Evolutionary conservation across 2,888 invertebrate species (phyloP), one percentile per base, ranked within the genome.

Genomic region (Eretmocerus hayati): DNA sequence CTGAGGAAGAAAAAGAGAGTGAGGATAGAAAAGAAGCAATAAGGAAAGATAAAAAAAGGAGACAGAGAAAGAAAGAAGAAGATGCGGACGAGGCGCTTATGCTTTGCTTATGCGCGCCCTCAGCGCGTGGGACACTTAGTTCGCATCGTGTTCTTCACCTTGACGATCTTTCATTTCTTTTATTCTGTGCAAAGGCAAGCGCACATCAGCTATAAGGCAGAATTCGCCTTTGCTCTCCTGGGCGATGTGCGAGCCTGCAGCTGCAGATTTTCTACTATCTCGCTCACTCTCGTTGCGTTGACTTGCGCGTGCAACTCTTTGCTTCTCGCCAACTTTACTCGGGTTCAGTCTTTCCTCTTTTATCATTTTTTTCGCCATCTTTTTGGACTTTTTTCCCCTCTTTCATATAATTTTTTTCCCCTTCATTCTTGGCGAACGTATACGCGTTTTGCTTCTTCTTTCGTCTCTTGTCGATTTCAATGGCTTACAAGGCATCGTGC

Each of bases 121-220:
- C 41, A 21, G 18, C 48, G 45, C 54, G 48, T 51, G 50, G 54
- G 51, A 50, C 48, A 50, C 47, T 53, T 53, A 50, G 51, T 50
- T 30, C 46, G 50, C 40, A 38, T 48, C 37, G 43, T 48, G 51
- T 47, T 53, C 51, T 48, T 54, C 45, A 52, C 52, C 52, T 54
- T 56, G 52, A 53, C 53, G 48, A 38, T 56, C 47, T 52, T 49
- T 53, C 51, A 40, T 49, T 53, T 52, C 45, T 54, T 52, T 52
- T 52, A 52, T 52, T 52, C 46, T 42, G 48, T 38, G 31, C 15
- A 33, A 11, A 6, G 26, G 33, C 33, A 33, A 13, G 8, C 5
- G 33, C n/a, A 33, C 19, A 4, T 20, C 16, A 36, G 37, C 35
- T 16, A 16, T 3, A 42, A 47, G 45, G 33, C 49, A 39, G 46